A percentile compares a stretch with the other conserved stretches of the same genome.
Evolutionary conservation across 1,140 invertebrate genomes (phyloP).

Genomic region (Psilanteris sp.): DNA sequence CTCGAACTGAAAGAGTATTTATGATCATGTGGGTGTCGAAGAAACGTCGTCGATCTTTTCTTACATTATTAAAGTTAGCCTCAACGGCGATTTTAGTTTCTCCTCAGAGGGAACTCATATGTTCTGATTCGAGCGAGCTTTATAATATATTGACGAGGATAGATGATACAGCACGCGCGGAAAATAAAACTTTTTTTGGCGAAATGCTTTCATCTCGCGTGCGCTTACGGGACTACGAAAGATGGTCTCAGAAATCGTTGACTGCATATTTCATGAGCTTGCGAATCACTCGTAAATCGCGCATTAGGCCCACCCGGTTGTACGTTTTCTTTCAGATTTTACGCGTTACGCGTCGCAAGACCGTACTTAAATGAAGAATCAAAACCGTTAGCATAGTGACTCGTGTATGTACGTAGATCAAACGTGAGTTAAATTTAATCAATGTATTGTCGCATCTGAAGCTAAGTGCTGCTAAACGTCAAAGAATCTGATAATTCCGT

Average conservation of each 20-base stretch:
- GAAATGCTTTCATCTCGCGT: constrained; percentile 54
- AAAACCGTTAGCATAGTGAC: constrained; percentile 5
- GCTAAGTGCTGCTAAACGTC: too few species aligned
- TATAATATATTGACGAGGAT: constrained; percentile 63
- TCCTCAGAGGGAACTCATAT: constrained; percentile 31
- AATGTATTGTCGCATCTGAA: too few species aligned
- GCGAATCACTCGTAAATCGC: constrained; percentile 65
- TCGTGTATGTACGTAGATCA: too few species aligned
- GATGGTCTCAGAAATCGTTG: constrained; percentile 57
- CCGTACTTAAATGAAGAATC: constrained; percentile 34
- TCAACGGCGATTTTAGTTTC: constrained; percentile 36
- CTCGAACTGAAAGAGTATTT: neutral
- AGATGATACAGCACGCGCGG: constrained; percentile 53
- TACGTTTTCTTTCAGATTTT: neutral
- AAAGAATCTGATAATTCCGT: too few species aligned
- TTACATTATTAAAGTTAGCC: constrained; percentile 41
- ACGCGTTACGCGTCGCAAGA: constrained; percentile 12
- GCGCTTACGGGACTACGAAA: neutral
- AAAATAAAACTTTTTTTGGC: constrained; percentile 50
- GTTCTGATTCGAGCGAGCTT: constrained; percentile 52
- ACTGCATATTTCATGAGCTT: constrained; percentile 62
- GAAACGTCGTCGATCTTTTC: constrained; percentile 12
- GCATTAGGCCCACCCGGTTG: constrained; percentile 43
- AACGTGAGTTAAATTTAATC: too few species aligned
- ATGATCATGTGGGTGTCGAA: neutral